phyloP scores from a whole-genome alignment of 2,113 vertebrate genomes.

The Rhipidura dahli region DNA sequence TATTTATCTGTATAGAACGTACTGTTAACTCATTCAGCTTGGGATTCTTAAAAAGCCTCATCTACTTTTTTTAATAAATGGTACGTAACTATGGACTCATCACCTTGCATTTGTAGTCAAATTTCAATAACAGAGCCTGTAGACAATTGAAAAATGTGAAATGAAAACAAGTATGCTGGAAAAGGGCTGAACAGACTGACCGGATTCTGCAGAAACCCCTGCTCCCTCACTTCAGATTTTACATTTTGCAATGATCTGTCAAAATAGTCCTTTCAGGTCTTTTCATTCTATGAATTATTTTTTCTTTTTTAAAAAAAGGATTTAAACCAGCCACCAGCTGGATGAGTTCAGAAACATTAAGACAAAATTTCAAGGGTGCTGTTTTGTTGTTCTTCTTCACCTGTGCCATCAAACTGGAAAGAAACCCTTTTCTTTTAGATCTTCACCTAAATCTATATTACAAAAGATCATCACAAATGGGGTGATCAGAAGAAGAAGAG shows the following conservation, averaged over 20 bases:
- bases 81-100: not conserved
- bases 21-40: not conserved
- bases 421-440: not conserved
- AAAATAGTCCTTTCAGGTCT: not conserved
- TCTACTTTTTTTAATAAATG: not conserved
- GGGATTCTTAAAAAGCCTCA: not conserved
- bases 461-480: not conserved
- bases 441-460: not conserved
- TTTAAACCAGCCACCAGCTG: not conserved
- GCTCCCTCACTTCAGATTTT: not conserved
- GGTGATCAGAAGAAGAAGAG: not conserved
- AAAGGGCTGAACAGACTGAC: not conserved
- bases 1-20: not conserved
- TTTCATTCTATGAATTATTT: not conserved
- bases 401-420: not conserved
- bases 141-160: not conserved
- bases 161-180: not conserved
- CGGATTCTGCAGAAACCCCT: not conserved
- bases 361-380: not conserved
- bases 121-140: not conserved
- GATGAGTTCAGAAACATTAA: not conserved
- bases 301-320: not conserved
- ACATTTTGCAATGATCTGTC: not conserved
- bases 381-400: not conserved
- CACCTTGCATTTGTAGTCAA: not conserved